These are phyloP conservation scores for Centroberyx gerrardi DNA, from an alignment of 2,797 vertebrate species.

Conservation along the genomic window DNA sequence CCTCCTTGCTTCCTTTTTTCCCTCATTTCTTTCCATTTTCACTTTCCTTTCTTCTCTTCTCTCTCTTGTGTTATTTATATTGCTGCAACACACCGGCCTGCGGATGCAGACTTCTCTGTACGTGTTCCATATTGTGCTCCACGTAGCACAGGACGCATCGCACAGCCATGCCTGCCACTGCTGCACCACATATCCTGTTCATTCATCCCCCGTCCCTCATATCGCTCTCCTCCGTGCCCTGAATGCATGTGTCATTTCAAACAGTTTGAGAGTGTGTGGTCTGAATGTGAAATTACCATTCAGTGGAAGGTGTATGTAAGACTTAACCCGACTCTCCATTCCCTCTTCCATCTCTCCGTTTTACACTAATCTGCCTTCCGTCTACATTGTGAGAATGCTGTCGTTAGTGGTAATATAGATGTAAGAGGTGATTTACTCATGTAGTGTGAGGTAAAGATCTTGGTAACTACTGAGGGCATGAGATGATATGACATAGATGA, in stretches of 20 bases:
- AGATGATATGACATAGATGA: background rate
- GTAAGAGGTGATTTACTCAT: slow-evolving; percentile 12
- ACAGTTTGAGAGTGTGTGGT: slow-evolving; percentile 50
- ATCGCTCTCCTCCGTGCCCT: slow-evolving; percentile 37
- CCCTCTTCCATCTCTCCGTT: slow-evolving; percentile 26
- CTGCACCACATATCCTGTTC: slow-evolving; percentile 59
- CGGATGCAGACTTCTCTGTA: slow-evolving; percentile 24
- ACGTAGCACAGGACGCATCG: slow-evolving; percentile 31
- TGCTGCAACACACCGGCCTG: slow-evolving; percentile 32
- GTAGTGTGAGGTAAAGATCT: background rate
- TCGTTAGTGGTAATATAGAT: slow-evolving; percentile 25
- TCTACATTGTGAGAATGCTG: slow-evolving; percentile 7
- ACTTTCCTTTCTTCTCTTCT: background rate
- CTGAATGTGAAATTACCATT: slow-evolving; percentile 58
- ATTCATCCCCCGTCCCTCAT: slow-evolving; percentile 48
- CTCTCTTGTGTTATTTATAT: slow-evolving; percentile 37
- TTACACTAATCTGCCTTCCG: slow-evolving; percentile 27
- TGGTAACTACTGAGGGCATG: background rate
- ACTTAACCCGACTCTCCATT: slow-evolving; percentile 27
- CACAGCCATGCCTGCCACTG: slow-evolving; percentile 41
- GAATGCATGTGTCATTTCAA: slow-evolving; percentile 60
- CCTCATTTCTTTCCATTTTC: background rate
- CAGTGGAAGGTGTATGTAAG: slow-evolving; percentile 25
- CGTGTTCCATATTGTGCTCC: slow-evolving; percentile 32
- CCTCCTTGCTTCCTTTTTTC: background rate